Conservation (phyloP, 1,140 invertebrate species). For the Lepidurus couesii region DNA sequence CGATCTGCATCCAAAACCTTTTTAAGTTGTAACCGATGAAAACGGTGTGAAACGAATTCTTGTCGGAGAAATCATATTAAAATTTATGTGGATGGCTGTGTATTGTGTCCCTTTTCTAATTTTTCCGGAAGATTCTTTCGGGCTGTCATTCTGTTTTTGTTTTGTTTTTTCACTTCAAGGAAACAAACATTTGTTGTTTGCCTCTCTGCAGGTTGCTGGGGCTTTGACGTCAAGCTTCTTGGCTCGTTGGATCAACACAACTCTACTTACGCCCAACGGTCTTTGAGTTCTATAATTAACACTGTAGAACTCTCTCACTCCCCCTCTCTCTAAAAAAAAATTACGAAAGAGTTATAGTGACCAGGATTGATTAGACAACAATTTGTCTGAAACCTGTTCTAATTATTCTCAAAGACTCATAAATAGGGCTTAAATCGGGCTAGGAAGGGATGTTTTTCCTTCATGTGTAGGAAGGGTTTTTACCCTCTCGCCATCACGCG, state of each 20-base stretch:
- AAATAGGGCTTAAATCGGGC: too few relatives aligned
- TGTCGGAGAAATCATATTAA: background rate
- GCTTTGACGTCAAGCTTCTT: conserved; percentile 18
- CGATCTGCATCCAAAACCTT: background rate
- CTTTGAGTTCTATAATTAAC: background rate
- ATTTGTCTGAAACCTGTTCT: too few relatives aligned
- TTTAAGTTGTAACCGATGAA: too few relatives aligned
- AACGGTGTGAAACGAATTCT: background rate
- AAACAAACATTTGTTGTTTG: conserved; percentile 4
- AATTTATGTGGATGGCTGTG: background rate
- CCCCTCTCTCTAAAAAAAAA: background rate
- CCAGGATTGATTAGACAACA: too few relatives aligned
- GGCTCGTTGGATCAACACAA: background rate
- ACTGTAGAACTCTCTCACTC: conserved; percentile 13
- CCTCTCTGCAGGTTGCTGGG: background rate
- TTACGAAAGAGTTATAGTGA: background rate
- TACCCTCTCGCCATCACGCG: too few relatives aligned
- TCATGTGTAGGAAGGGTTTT: too few relatives aligned
- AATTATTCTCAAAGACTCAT: too few relatives aligned
- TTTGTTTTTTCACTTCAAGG: background rate
- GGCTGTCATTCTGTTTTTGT: background rate
- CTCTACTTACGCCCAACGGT: conserved; percentile 6
- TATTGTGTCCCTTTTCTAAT: background rate
- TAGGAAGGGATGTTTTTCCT: too few relatives aligned
- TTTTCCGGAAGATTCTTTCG: background rate